Conservation (phyloP, 2,888 invertebrate species). For the Cataglyphis livida region DNA sequence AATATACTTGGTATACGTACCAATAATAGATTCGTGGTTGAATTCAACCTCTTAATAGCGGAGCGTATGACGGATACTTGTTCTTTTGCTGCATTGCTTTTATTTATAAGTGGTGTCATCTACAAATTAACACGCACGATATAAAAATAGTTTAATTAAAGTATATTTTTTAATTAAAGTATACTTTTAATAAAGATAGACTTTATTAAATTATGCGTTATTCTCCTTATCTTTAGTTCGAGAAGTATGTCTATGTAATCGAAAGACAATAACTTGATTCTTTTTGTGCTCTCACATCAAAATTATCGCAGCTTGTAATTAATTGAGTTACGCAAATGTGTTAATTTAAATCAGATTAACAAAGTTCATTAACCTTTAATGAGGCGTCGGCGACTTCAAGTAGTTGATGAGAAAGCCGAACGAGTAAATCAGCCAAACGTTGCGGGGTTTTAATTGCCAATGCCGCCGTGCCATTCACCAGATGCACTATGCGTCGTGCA, state of each 20-base stretch:
- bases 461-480: slow-evolving; percentile 90
- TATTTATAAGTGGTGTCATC: slow-evolving; percentile 78
- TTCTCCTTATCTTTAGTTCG: not conserved
- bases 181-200: not conserved
- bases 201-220: not conserved
- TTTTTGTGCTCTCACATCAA: not conserved
- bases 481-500: slow-evolving; percentile 91
- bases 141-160: not conserved
- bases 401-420: slow-evolving; percentile 86
- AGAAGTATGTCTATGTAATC: not conserved
- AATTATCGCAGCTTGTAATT: not conserved
- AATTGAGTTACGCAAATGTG: not conserved
- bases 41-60: slow-evolving; percentile 78
- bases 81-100: slow-evolving; percentile 72
- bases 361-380: slow-evolving; percentile 87
- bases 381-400: slow-evolving; percentile 88
- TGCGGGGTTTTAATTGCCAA: slow-evolving; percentile 88
- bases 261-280: not conserved
- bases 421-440: slow-evolving; percentile 76
- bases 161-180: not conserved
- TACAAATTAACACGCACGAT: slow-evolving; percentile 60
- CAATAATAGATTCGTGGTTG: slow-evolving; percentile 79
- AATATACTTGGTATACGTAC: slow-evolving; percentile 68
- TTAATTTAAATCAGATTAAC: not conserved
- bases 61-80: slow-evolving; percentile 74